Base-by-base conservation (phyloP, 2,888 invertebrate genomes). In the Acrobasis suavella region DNA sequence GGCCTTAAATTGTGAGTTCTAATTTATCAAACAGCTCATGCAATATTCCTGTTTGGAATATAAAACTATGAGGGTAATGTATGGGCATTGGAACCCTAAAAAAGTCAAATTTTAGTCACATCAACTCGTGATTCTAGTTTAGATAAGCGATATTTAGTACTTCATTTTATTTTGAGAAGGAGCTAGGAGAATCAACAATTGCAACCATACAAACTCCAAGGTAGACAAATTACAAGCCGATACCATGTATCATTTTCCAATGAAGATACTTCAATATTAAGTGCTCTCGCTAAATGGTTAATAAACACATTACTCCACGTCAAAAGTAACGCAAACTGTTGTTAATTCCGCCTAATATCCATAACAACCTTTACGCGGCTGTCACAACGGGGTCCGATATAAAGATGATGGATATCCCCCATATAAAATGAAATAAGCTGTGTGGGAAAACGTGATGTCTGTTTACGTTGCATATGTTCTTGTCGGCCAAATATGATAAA, bases 311-410 rank as follows among this genome's bases (percentile, higher is more conserved):
- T 86, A 87, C 81, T 89, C 81, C 78, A 75, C 78, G 87, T 89
- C 87, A 85, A 84, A 86, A 89, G 85, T 87, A 83, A 86, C 82
- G 81, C 81, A 85, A 88, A 87, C 85, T 86, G 89, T 82, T 87
- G 88, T 90, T 90, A 87, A 91, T 90, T 89, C 84, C 77, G 78
- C 80, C 87, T 89, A 89, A 90, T 89, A 89, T 88, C 83, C 83
- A 76, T 82, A 80, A 80, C 84, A 88, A 86, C 86, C 85, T 87
- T 86, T 85, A 86, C 83, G 75, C 78, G 78, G 83, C 82, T 86
- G 88, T 87, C 87, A 85, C 80, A 85, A 78, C 81, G 72, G 82
- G 80, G 81, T 78, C 84, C 84, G 87, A 88, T 87, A 86, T 83
- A 82, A 86, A 84, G 79, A 87, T 91, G 90, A 91, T 91, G 87